Evolutionary conservation across 2,797 vertebrate species (phyloP), one percentile per base, ranked within the genome.

Genomic region (Cyclopterus lumpus): DNA sequence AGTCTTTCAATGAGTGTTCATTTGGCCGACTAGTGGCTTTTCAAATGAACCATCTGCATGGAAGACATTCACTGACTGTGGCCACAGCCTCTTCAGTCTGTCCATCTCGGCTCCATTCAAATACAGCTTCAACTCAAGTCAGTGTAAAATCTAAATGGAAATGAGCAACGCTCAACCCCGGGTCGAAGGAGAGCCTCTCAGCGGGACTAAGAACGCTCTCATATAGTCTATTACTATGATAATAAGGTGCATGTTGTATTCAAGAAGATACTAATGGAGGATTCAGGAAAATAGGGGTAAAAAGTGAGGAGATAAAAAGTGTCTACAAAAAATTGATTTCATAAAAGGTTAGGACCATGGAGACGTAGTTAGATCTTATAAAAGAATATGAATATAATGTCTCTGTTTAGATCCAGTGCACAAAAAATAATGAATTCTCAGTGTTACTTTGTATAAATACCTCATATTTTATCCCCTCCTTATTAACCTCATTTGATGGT

Each of bases 101-200:
- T 82, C 77, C 66, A 59, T 87, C 77, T 82, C 67, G 16, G 70
- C 59, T 74, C 55, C 1, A 40, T 38, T 77, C 77, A 85, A 80
- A 81, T 66, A 58, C 60, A 75, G 62, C 67, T 77, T 75, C 64
- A 78, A 36, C 80, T 85, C 66, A 60, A 77, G 67, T 72, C 62
- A 63, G 63, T 60, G 64, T 67, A 71, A 84, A 89, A 91, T 92
- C 81, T 62, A 91, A 88, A 90, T 90, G 90, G 67, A 91, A 92
- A 91, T 93, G 82, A 81, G 38, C 14, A 20, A 32, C 22, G 74
- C 80, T 77, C 65, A 58, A 65, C 74, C 73, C 14, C 0, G 24
- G 70, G 71, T 68, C 18, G 14, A 63, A 82, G 22, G 76, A 79
- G 85, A 83, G 84, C 69, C 81, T 86, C 87, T 90, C 68, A 81